phyloP scores from a whole-genome alignment of 2,113 vertebrate species.

The Raja brachyura region DNA sequence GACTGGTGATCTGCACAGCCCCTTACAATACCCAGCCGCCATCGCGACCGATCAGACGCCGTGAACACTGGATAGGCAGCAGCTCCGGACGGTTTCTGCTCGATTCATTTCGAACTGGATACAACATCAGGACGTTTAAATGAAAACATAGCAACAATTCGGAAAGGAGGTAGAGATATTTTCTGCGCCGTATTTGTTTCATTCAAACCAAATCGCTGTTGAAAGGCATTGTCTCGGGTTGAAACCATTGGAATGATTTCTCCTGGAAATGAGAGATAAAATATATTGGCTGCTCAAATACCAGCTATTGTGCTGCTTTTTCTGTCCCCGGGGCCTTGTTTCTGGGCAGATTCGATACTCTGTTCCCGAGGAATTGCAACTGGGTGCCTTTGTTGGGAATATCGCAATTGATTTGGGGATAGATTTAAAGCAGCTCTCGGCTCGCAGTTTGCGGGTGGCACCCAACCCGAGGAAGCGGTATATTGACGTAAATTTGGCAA shows the following conservation, averaged over 20 bases:
- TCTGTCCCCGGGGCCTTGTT: background rate
- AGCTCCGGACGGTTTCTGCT: background rate
- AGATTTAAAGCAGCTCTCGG: slow-evolving; percentile 55
- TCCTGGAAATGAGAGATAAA: background rate
- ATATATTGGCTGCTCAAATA: background rate
- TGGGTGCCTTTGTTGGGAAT: slow-evolving; percentile 20
- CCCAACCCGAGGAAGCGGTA: slow-evolving; percentile 53
- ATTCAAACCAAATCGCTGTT: background rate
- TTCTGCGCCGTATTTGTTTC: too few relatives aligned
- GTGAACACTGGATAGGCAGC: background rate
- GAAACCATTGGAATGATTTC: background rate
- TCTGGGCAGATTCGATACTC: background rate
- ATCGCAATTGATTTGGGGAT: slow-evolving; percentile 49
- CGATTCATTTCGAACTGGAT: background rate
- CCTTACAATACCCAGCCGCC: too few relatives aligned
- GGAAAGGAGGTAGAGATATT: background rate
- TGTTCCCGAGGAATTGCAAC: background rate
- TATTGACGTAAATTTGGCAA: slow-evolving; percentile 55
- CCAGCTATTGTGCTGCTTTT: background rate
- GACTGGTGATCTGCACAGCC: too few relatives aligned
- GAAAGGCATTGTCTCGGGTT: background rate
- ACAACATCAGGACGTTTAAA: background rate
- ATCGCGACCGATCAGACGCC: too few relatives aligned
- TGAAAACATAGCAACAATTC: too few relatives aligned
- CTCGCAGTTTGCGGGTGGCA: slow-evolving; percentile 58